A percentile compares a stretch with the other conserved stretches of the same genome.
phyloP scores from a whole-genome alignment of 1,140 invertebrate species.

The Formica selysi region DNA sequence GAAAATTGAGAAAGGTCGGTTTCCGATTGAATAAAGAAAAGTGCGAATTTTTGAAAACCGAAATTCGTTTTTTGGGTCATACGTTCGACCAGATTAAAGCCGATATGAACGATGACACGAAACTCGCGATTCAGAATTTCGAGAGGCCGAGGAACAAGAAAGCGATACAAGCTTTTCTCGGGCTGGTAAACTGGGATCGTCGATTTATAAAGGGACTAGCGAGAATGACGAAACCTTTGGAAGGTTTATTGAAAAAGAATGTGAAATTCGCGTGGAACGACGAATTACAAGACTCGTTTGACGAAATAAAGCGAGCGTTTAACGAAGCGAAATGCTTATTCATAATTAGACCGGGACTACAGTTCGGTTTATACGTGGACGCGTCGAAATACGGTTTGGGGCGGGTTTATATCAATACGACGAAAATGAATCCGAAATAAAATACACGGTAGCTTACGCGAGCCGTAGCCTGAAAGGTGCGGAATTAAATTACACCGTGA shows the following conservation, averaged over 20 bases:
- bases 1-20: not conserved
- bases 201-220: not conserved
- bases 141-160: not conserved
- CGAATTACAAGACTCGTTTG: not conserved
- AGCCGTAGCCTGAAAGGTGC: not conserved
- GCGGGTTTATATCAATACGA: not conserved
- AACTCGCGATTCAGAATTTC: not conserved
- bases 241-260: not conserved
- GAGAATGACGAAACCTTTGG: not conserved
- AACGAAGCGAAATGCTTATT: not conserved
- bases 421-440: not conserved
- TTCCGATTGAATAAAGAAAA: not conserved
- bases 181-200: not conserved
- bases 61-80: not conserved
- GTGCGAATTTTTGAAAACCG: not conserved
- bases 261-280: not conserved
- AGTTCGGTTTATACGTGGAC: not conserved
- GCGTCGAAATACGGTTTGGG: not conserved
- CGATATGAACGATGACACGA: not conserved
- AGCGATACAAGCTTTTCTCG: not conserved
- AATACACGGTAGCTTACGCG: not conserved
- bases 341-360: not conserved
- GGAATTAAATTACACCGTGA: not conserved
- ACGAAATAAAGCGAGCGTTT: not conserved
- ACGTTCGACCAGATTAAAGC: not conserved